These are phyloP conservation scores for Drosophila gaucha DNA, from an alignment of 2,888 invertebrate species.

Conservation along the genomic window DNA sequence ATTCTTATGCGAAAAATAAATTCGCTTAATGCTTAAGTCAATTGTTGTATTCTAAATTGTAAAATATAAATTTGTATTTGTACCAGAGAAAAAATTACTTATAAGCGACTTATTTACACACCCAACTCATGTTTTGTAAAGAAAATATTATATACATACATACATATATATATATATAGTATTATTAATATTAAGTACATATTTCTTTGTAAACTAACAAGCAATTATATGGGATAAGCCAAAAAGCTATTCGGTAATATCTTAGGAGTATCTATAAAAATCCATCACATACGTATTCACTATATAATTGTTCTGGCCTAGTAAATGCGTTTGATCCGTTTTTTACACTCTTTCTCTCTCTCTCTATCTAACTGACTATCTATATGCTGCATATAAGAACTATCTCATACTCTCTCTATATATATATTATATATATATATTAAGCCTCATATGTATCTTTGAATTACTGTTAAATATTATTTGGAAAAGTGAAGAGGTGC, in stretches of 20 bases:
- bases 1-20: background rate
- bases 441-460: slow-evolving; percentile 39
- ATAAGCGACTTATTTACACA: slow-evolving; percentile 33
- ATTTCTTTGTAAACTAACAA: slow-evolving; percentile 50
- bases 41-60: slow-evolving; percentile 29
- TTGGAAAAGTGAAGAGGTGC: slow-evolving; percentile 15
- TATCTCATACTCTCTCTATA: slow-evolving; percentile 27
- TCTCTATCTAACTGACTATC: slow-evolving; percentile 26
- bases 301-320: slow-evolving; percentile 37
- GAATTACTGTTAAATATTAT: slow-evolving; percentile 38
- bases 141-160: slow-evolving; percentile 15
- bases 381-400: slow-evolving; percentile 30
- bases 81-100: slow-evolving; percentile 7
- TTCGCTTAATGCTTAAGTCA: slow-evolving; percentile 41
- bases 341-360: slow-evolving; percentile 17
- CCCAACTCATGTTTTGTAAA: slow-evolving; percentile 52
- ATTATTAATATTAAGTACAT: slow-evolving; percentile 47
- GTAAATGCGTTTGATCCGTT: slow-evolving; percentile 51
- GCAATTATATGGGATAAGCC: slow-evolving; percentile 42
- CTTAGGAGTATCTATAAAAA: slow-evolving; percentile 32
- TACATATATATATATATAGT: background rate
- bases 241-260: slow-evolving; percentile 40
- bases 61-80: slow-evolving; percentile 24
- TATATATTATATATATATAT: slow-evolving; percentile 9
- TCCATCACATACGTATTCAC: slow-evolving; percentile 42